Evolutionary conservation across 1,140 invertebrate genomes (phyloP).

Genomic region (Caenorhabditis briggsae): DNA sequence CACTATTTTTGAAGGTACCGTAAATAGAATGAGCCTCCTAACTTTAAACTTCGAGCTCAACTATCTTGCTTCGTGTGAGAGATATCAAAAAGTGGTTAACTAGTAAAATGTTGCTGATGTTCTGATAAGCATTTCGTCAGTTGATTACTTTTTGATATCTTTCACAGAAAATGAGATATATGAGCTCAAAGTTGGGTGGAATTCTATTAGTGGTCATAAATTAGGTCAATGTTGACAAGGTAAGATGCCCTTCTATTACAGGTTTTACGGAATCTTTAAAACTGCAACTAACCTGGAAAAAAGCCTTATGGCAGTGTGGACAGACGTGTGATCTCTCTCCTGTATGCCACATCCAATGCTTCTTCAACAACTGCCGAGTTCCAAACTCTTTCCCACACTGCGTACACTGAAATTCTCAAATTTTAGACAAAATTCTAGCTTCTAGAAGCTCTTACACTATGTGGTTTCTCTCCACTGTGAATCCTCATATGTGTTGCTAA

Average conservation of each 20-base stretch:
- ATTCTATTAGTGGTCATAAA: neutral
- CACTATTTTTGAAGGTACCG: no score
- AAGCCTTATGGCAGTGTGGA: conserved; percentile 73
- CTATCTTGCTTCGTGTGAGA: no score
- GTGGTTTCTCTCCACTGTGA: conserved; percentile 92
- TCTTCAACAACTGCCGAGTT: conserved; percentile 94
- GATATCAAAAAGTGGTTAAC: no score
- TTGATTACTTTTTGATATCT: no score
- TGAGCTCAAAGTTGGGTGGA: no score
- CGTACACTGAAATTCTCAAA: conserved; percentile 82
- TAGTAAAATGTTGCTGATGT: no score
- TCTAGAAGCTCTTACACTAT: conserved; percentile 82
- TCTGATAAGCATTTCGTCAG: no score
- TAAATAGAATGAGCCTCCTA: no score
- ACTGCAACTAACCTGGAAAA: conserved; percentile 69
- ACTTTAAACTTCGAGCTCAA: no score
- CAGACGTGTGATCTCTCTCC: conserved; percentile 76
- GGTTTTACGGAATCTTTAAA: neutral
- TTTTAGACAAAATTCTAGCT: neutral
- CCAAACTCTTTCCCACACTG: conserved; percentile 97
- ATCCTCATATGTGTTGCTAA: conserved; percentile 86
- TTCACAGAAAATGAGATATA: no score
- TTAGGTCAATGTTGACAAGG: neutral
- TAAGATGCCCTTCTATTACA: neutral
- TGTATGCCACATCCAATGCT: conserved; percentile 96